A percentile compares a stretch with the other conserved stretches of the same genome.
These are phyloP conservation scores for Rhipidura dahli DNA, from an alignment of 2,113 vertebrate species.

Conservation along the genomic window DNA sequence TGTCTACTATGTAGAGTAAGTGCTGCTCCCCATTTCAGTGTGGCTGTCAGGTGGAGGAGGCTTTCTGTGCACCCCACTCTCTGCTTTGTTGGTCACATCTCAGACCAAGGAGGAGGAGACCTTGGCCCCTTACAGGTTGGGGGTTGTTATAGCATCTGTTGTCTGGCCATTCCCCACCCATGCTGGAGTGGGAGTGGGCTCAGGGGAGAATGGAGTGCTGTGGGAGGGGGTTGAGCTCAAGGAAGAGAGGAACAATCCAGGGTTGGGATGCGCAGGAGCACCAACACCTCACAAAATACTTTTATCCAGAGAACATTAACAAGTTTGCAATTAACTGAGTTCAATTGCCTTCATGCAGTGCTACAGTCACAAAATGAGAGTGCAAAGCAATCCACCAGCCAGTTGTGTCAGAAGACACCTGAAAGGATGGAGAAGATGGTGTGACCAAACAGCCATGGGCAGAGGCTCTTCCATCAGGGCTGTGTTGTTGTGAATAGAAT, in stretches of 20 bases:
- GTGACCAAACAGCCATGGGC: background rate
- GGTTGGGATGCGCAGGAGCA: background rate
- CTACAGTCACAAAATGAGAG: accelerated
- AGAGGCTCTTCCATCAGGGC: background rate
- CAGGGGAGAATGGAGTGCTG: background rate
- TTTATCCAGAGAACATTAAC: background rate
- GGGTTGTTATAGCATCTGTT: accelerated
- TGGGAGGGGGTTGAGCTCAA: background rate
- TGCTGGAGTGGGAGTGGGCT: background rate
- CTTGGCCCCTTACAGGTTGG: background rate
- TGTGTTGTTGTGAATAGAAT: background rate
- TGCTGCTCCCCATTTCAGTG: conserved; percentile 1
- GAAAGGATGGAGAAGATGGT: background rate
- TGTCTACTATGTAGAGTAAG: conserved; percentile 99
- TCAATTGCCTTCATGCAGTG: accelerated
- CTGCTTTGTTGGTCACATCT: background rate
- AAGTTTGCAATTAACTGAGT: background rate
- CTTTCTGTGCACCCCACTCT: background rate
- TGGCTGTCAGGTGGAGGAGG: background rate
- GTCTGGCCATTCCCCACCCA: background rate
- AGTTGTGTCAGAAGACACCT: background rate
- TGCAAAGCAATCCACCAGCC: background rate
- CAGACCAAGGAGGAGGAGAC: background rate
- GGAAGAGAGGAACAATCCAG: background rate
- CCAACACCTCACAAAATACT: background rate